These are phyloP conservation scores for Gandaritis pyraliata DNA, from an alignment of 2,888 invertebrate genomes.

Conservation along the genomic window DNA sequence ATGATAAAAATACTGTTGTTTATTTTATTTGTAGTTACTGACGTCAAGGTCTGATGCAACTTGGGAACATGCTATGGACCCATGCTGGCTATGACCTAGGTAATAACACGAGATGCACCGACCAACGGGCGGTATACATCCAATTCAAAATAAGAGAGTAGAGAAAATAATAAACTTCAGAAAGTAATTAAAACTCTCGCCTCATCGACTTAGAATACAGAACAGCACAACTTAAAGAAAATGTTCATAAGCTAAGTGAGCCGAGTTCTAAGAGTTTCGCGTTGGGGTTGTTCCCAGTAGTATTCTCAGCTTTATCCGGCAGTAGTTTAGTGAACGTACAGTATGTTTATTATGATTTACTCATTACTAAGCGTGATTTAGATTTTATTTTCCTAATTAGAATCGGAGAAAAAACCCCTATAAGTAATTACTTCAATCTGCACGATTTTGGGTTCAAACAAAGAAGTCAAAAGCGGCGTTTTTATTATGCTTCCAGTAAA, in stretches of 20 bases:
- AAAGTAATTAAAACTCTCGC: conserved; percentile 4
- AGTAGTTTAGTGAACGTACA: neutral
- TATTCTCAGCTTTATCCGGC: neutral
- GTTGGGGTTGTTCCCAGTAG: conserved; percentile 1
- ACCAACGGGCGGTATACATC: neutral
- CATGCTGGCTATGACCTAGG: too few species aligned
- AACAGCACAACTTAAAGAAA: neutral
- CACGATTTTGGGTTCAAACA: neutral
- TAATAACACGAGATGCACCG: too few species aligned
- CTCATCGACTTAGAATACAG: neutral
- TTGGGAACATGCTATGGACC: too few species aligned
- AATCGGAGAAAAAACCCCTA: conserved; percentile 40
- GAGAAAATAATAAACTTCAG: neutral
- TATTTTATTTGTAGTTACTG: too few species aligned
- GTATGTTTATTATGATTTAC: conserved; percentile 11
- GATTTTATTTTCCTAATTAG: conserved; percentile 43
- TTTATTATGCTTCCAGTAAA: neutral
- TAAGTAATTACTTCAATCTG: conserved; percentile 44
- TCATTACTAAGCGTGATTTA: conserved; percentile 23
- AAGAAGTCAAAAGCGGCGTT: neutral
- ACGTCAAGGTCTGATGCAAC: too few species aligned
- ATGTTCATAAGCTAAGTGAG: neutral
- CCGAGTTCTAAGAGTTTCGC: neutral
- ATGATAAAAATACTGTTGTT: too few species aligned
- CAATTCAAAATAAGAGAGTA: neutral